Base-by-base conservation (phyloP, 2,888 invertebrate genomes). In the Mayetiola destructor region DNA sequence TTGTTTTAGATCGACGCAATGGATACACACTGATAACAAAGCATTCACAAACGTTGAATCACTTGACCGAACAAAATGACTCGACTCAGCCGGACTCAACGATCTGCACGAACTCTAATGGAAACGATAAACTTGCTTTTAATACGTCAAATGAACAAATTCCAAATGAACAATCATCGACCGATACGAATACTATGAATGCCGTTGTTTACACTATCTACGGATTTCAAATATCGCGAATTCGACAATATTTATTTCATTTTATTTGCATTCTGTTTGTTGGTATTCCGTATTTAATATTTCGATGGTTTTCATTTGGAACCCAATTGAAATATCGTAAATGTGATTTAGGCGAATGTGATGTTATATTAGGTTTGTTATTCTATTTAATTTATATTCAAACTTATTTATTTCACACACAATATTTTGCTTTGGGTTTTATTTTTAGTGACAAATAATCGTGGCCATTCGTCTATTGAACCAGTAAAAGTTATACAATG, bases 211-310 rank as follows among this genome's bases (percentile, higher is more conserved):
- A 53, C 60, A 76, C 71, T 64, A 76, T 79, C 62, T 73, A 72
- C 62, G 80, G 80, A 59, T 78, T 75, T 63, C 73, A 72, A 62
- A 71, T 73, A 63, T 75, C 73, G 57, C 72, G 68, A 65, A 61
- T 70, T 60, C 72, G 75, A 58, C 67, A 71, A 58, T 62, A 71
- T 58, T 59, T 79, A 42, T 80, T 77, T 67, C 76, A 79, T 66
- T 64, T 73, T 39, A 61, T 77, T 61, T 74, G 76, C 63, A 66
- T 77, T 60, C 63, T 76, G 62, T 68, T 77, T 62, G 69, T 77
- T 63, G 79, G 79, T 56, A 65, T 80, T 62, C 80, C 80, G 42
- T 78, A 78, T 65, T 73, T 80, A 63, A 67, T 76, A 59, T 69
- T 76, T 59, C 73, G 73, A 61, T 80, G 75, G 69, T 77, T 79